A percentile compares a stretch with the other conserved stretches of the same genome.
Conservation (phyloP, 2,888 invertebrate species). For the Isotomurus palustris region DNA sequence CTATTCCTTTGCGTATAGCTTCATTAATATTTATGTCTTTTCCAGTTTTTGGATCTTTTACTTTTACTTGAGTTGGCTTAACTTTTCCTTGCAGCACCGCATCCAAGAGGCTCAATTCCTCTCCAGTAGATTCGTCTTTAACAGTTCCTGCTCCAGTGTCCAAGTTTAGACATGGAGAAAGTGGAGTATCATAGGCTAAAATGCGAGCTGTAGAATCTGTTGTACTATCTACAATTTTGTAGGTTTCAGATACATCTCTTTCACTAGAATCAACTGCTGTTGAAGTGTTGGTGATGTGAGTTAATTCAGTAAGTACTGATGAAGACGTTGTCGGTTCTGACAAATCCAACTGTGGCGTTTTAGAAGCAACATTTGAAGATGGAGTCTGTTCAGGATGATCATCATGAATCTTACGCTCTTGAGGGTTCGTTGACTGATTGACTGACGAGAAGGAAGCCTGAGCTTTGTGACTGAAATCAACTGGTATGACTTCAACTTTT, state of each 20-base stretch:
- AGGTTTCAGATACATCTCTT: not conserved
- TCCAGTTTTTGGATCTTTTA: slow-evolving; percentile 66
- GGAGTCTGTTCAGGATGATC: too few relatives aligned
- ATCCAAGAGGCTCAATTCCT: slow-evolving; percentile 51
- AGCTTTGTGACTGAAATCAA: too few relatives aligned
- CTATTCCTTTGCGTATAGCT: slow-evolving; percentile 69
- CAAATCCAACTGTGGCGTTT: too few relatives aligned
- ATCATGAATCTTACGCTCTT: too few relatives aligned
- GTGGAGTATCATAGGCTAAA: not conserved
- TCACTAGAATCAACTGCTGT: too few relatives aligned
- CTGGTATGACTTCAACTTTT: too few relatives aligned
- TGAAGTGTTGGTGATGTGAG: too few relatives aligned
- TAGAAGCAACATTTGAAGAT: too few relatives aligned
- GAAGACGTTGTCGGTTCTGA: too few relatives aligned
- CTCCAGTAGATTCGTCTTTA: not conserved
- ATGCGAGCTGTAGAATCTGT: not conserved
- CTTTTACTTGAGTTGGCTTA: slow-evolving; percentile 62
- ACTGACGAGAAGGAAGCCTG: too few relatives aligned
- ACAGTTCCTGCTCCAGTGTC: not conserved
- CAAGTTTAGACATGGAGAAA: not conserved
- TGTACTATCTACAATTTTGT: not conserved
- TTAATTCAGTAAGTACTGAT: too few relatives aligned
- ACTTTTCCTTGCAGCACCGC: slow-evolving; percentile 73
- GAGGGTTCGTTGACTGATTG: too few relatives aligned
- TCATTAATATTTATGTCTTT: slow-evolving; percentile 64